phyloP scores from a whole-genome alignment of 2,797 vertebrate genomes.

The Perodicticus potto region DNA sequence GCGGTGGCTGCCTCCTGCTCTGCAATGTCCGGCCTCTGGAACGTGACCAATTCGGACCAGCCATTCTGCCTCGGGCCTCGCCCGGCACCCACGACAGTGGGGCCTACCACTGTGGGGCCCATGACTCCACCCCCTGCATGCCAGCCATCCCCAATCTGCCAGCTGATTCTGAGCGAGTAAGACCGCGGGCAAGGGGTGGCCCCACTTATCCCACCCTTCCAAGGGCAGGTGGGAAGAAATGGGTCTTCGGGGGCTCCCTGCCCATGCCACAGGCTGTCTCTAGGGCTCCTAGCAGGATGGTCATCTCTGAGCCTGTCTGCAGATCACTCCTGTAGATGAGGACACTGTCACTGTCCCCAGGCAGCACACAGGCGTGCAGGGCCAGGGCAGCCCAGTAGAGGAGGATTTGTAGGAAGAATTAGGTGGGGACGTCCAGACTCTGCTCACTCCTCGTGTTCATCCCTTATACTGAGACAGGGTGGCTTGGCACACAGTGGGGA shows the following conservation, averaged over 20 bases:
- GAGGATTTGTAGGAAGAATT: neutral
- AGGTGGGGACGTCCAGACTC: neutral
- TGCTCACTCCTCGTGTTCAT: no score
- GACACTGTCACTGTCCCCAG: accelerated
- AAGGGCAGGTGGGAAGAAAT: neutral
- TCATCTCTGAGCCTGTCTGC: neutral
- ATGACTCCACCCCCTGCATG: neutral
- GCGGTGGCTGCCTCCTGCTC: constrained; percentile 85
- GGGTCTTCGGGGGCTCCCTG: neutral
- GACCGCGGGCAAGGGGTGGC: neutral
- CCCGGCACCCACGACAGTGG: accelerated
- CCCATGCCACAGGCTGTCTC: no score
- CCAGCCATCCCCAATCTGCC: constrained; percentile 74
- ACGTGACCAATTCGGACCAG: constrained; percentile 67
- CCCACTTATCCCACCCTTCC: accelerated
- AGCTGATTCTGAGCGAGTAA: constrained; percentile 88
- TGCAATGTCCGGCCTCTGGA: constrained; percentile 87
- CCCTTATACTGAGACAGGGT: no score
- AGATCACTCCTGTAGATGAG: accelerated
- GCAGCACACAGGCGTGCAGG: neutral
- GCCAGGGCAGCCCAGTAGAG: accelerated
- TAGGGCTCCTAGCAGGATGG: no score
- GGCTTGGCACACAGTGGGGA: accelerated
- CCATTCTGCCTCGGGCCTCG: constrained; percentile 55
- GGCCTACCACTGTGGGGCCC: neutral